phyloP scores from a whole-genome alignment of 2,888 invertebrate genomes.

The Pyralis farinalis region DNA sequence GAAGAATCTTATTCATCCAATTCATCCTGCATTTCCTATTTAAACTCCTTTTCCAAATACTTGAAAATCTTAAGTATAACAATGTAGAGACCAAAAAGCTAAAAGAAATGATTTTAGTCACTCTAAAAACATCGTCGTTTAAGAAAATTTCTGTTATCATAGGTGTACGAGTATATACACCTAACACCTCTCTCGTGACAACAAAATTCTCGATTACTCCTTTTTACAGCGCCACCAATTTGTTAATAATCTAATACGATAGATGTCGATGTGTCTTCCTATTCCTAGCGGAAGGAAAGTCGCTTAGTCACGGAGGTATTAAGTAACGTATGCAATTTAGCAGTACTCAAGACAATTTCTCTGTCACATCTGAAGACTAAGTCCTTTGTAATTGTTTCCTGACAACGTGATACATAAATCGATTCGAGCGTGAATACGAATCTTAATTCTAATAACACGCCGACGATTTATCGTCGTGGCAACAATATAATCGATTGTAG shows the following conservation, averaged over 20 bases:
- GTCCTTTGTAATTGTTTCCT: constrained; percentile 51
- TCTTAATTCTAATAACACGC: constrained; percentile 42
- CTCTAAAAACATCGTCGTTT: no score
- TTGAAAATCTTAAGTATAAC: no score
- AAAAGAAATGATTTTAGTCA: no score
- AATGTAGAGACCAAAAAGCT: no score
- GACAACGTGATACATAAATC: constrained; percentile 58
- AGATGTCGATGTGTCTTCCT: constrained; percentile 29
- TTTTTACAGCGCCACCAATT: background rate
- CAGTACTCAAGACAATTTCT: constrained; percentile 47
- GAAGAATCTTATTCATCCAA: no score
- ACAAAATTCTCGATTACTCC: no score
- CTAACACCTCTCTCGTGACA: no score
- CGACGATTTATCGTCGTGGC: constrained; percentile 46
- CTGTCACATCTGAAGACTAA: constrained; percentile 42
- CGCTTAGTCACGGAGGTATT: constrained; percentile 42
- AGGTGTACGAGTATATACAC: no score
- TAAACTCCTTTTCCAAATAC: no score
- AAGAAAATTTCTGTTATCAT: no score
- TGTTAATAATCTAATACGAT: constrained; percentile 24
- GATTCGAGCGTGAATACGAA: constrained; percentile 47
- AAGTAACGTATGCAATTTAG: constrained; percentile 41
- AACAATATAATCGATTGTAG: constrained; percentile 56
- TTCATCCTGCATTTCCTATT: no score
- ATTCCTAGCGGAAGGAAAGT: constrained; percentile 48